Evolutionary conservation across 2,797 vertebrate genomes (phyloP), one percentile per base, ranked within the genome.

Genomic region (Danio aesculapii): DNA sequence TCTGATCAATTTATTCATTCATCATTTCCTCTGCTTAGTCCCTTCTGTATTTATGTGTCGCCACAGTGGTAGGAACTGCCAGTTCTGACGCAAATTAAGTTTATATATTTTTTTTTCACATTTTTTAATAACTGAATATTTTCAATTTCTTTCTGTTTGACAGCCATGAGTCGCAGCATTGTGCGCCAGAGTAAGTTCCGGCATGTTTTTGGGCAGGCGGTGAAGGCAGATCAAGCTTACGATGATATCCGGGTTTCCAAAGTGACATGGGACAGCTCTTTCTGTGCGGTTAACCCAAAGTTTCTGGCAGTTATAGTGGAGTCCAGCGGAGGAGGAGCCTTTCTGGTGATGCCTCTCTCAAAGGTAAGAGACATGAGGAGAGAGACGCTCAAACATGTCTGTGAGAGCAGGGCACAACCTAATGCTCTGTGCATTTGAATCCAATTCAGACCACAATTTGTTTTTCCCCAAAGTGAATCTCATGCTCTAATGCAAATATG

Each of bases 181-280:
- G 98, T 99, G 89, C 97, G 98, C 86, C 97, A 99, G 94, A 99
- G 98, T 90, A 99, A 99, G 90, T 99, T 99, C 91, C 96, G 98
- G 73, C 98, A 99, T 30, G 98, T 99, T 85, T 99, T 99, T 3
- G 98, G 98, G 46, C 97, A 99, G 93, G 88, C 94, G 0, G 96
- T 96, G 78, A 99, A 99, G 88, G 94, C 97, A 0, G 97, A 99
- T 86, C 98, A 99, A 92, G 91, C 93, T 88, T 99, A 98, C 0
- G 98, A 99, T 90, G 98, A 99, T 93, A 99, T 99, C 85, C 96
- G 98, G 0, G 98, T 99, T 66, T 99, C 98, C 92, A 99, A 96
- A 91, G 96, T 99, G 91, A 99, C 98, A 0, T 99, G 98, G 95
- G 98, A 99, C 95, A 99, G 97, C 89, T 97, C 97, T 61, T 99